These are phyloP conservation scores for Heterochromis multidens DNA, from an alignment of 2,113 vertebrate species.

Conservation along the genomic window DNA sequence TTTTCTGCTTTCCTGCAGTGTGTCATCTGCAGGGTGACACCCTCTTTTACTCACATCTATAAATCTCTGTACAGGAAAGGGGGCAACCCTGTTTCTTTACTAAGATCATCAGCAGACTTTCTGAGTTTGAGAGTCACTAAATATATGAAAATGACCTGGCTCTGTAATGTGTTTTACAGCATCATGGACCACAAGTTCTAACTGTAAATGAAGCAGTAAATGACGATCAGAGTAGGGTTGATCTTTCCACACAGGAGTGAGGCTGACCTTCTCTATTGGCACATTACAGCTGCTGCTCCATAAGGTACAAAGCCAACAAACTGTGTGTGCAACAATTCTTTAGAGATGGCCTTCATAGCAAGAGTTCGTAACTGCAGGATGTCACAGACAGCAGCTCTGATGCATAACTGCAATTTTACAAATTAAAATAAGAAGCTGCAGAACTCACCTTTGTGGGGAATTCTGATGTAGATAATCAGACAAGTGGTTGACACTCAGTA, in stretches of 20 bases:
- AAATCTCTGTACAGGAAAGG: neutral
- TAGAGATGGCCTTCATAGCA: neutral
- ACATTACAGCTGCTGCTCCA: neutral
- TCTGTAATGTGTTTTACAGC: neutral
- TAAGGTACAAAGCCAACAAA: neutral
- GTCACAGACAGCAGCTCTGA: neutral
- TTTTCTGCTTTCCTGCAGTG: neutral
- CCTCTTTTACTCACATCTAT: neutral
- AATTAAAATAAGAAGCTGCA: neutral
- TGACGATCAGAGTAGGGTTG: neutral
- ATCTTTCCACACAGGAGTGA: neutral
- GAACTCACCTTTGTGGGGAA: neutral
- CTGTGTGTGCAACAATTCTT: neutral
- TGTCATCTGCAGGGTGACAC: neutral
- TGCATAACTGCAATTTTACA: neutral
- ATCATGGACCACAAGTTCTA: neutral
- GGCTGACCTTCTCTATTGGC: neutral
- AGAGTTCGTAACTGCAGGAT: neutral
- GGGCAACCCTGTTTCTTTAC: neutral
- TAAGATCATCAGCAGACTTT: neutral
- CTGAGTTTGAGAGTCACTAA: neutral
- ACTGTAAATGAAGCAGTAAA: neutral
- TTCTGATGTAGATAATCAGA: neutral
- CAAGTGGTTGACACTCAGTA: neutral
- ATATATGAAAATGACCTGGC: neutral